These are phyloP conservation scores for Syrmaticus mikado DNA, from an alignment of 2,113 vertebrate genomes.

Conservation along the genomic window DNA sequence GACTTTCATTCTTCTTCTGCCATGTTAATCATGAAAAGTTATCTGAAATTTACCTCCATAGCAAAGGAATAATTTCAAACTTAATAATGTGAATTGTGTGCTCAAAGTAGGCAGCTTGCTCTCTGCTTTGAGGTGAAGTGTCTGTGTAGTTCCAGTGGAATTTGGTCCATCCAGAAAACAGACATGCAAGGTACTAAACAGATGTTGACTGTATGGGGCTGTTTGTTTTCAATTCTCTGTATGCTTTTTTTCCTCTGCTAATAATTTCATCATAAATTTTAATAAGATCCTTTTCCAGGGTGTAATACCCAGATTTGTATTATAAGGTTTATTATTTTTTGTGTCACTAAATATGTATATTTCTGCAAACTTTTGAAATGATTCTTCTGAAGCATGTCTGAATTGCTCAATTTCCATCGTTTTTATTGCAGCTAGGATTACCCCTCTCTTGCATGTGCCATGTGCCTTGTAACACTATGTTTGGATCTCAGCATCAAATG, in stretches of 20 bases:
- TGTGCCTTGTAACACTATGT: slow-evolving; percentile 97
- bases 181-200: not conserved
- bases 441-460: slow-evolving; percentile 87
- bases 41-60: not conserved
- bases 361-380: not conserved
- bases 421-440: slow-evolving; percentile 78
- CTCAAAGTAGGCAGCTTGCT: not conserved
- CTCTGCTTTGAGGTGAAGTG: not conserved
- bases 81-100: not conserved
- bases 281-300: not conserved
- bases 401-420: not conserved
- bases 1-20: not conserved
- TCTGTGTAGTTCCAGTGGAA: not conserved
- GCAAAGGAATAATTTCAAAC: not conserved
- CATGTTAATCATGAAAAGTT: not conserved
- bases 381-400: not conserved
- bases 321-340: not conserved
- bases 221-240: not conserved
- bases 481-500: slow-evolving; percentile 98
- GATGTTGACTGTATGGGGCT: not conserved
- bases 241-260: not conserved
- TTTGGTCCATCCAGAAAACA: not conserved
- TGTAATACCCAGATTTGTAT: not conserved
- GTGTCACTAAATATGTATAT: not conserved
- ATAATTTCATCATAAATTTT: not conserved